A percentile compares a stretch with the other conserved stretches of the same genome.
These are phyloP conservation scores for Conus betulinus DNA, from an alignment of 1,140 invertebrate genomes.

Conservation along the genomic window DNA sequence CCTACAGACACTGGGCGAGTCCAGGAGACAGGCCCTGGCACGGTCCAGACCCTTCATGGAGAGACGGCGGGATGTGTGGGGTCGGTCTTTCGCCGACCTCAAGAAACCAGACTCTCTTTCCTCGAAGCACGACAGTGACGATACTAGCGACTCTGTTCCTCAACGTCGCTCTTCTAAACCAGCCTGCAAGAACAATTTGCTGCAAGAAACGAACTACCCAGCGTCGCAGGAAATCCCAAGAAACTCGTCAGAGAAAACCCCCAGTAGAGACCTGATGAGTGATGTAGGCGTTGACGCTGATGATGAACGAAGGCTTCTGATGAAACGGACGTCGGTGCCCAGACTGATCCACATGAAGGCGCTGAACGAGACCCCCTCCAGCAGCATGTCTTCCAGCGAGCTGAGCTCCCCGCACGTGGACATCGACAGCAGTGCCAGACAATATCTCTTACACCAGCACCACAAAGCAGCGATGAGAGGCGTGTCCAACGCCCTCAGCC, in stretches of 20 bases:
- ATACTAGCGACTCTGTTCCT: neutral
- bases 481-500: neutral
- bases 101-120: neutral
- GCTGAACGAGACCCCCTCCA: neutral
- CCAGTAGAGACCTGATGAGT: neutral
- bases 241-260: neutral
- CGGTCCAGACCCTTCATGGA: neutral
- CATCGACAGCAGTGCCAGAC: neutral
- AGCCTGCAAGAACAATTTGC: neutral
- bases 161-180: neutral
- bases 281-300: neutral
- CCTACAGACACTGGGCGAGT: neutral
- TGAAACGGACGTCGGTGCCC: constrained; percentile 14
- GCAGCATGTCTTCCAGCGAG: constrained; percentile 21
- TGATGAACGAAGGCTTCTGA: neutral
- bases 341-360: constrained; percentile 20
- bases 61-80: constrained; percentile 1
- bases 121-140: neutral
- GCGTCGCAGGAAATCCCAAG: neutral
- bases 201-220: neutral
- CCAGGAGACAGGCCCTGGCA: neutral
- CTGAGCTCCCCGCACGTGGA: constrained; percentile 17
- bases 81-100: neutral
- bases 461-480: neutral
- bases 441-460: neutral